Base-by-base conservation (phyloP, 2,797 vertebrate genomes). In the Micropoecilia bifurca region DNA sequence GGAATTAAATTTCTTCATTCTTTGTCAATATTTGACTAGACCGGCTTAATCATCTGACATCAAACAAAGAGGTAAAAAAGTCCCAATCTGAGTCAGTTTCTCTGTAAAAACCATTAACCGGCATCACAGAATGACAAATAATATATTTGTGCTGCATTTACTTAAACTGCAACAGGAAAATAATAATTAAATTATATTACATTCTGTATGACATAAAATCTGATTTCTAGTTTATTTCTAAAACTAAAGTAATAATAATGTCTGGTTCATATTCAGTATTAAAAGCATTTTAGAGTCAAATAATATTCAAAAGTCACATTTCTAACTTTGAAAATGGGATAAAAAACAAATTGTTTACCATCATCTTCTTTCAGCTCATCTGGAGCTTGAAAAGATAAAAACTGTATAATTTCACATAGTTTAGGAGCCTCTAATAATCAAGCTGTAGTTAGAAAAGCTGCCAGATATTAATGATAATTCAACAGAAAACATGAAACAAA, bases 401-500 rank as follows among this genome's bases (percentile, higher is more conserved):
- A 0, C 2, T 43, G 55, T 41, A 22, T n/a, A 16, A 43, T 69
- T 43, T 43, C 13, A 13, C 10, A 45, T 14, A 6, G 41, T 25
- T n/a, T 14, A 43, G 39, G 4, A 69, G 1, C 18, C 22, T 68
- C 36, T 25, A 41, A 68, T 43, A 2, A 68, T 3, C 7, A 41
- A 66, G 7, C 18, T 22, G 33, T 10, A 66, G 16, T 66, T 3
- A 66, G 20, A n/a, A 69, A n/a, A 25, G 22, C 22, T 68, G 36
- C 22, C 39, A n/a, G 39, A 69, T 69, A 43, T 13, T 43, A 45
- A n/a, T n/a, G 2, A 61, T 5, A 36, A 73, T 63, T 30, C 48
- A 47, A 75, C 12, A 73, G 33, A 71, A 50, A 28, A 80, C 1
- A 80, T 46, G 80, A 22, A 88, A 1, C 4, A 73, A 79, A 83